These are phyloP conservation scores for Azorinus chamasolen DNA, from an alignment of 2,888 invertebrate species.

Conservation along the genomic window DNA sequence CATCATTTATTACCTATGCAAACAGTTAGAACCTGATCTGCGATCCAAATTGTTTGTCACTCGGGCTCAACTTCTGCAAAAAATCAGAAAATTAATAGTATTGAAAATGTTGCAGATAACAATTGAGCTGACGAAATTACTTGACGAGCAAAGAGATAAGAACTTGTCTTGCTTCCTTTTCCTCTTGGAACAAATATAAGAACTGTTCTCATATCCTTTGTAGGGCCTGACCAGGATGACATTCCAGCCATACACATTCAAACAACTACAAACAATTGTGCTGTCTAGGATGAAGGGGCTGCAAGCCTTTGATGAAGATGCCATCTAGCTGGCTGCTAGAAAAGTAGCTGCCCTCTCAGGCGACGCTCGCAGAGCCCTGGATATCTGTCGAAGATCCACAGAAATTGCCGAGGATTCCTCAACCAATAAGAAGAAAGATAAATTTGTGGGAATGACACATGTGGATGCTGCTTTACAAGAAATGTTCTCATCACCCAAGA, in stretches of 20 bases:
- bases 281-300: conserved; percentile 84
- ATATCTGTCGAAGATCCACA: conserved; percentile 95
- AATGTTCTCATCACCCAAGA: conserved; percentile 95
- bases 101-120: no score
- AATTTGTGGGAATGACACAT: conserved; percentile 90
- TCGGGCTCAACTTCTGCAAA: no score
- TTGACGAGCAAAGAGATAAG: no score
- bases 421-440: conserved; percentile 30
- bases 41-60: no score
- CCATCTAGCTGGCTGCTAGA: conserved; percentile 94
- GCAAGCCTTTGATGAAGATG: conserved; percentile 94
- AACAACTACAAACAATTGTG: conserved; percentile 92
- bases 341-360: conserved; percentile 98
- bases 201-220: conserved; percentile 39
- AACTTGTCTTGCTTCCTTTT: no score
- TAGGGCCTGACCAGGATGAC: conserved; percentile 94
- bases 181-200: no score
- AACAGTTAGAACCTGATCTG: no score
- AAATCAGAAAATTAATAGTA: no score
- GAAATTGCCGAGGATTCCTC: conserved; percentile 91
- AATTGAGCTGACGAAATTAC: no score
- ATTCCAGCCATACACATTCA: conserved; percentile 97
- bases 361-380: conserved; percentile 96
- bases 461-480: conserved; percentile 94
- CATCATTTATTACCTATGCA: no score